These are phyloP conservation scores for Liodrosophila aerea DNA, from an alignment of 2,888 invertebrate species.

Conservation along the genomic window DNA sequence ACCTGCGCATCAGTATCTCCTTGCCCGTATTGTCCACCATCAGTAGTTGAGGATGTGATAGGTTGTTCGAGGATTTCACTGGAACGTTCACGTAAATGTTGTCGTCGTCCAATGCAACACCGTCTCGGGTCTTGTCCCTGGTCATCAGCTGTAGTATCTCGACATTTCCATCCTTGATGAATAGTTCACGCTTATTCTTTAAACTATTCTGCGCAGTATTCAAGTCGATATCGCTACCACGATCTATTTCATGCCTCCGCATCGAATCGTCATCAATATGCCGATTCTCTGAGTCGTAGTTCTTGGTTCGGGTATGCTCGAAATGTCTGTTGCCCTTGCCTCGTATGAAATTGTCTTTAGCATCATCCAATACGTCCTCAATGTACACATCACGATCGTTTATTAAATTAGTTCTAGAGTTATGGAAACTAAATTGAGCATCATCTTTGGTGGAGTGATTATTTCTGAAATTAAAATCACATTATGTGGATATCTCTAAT, in stretches of 20 bases:
- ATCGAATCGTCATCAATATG: conserved; percentile 89
- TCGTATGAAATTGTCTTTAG: conserved; percentile 64
- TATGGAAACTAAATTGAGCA: conserved; percentile 81
- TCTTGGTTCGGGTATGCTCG: conserved; percentile 53
- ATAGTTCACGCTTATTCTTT: conserved; percentile 86
- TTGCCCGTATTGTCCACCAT: conserved; percentile 91
- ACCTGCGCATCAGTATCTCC: conserved; percentile 91
- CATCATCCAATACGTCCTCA: conserved; percentile 79
- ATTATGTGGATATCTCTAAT: not conserved
- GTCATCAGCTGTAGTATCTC: conserved; percentile 92
- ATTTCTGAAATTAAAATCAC: conserved; percentile 70
- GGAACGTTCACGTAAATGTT: conserved; percentile 85
- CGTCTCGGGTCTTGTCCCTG: conserved; percentile 85
- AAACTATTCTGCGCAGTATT: conserved; percentile 75
- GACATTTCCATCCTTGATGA: conserved; percentile 92
- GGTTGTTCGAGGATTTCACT: conserved; percentile 83
- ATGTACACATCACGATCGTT: conserved; percentile 81
- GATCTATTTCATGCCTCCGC: conserved; percentile 89
- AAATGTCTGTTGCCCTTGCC: conserved; percentile 77
- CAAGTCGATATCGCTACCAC: conserved; percentile 87
- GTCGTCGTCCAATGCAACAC: conserved; percentile 84
- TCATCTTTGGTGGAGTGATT: conserved; percentile 81
- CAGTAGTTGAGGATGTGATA: conserved; percentile 85
- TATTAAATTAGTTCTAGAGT: conserved; percentile 82
- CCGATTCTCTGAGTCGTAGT: conserved; percentile 72